Evolutionary conservation across 2,888 invertebrate species (phyloP).

Genomic region (Gonocerus acuteangulatus): DNA sequence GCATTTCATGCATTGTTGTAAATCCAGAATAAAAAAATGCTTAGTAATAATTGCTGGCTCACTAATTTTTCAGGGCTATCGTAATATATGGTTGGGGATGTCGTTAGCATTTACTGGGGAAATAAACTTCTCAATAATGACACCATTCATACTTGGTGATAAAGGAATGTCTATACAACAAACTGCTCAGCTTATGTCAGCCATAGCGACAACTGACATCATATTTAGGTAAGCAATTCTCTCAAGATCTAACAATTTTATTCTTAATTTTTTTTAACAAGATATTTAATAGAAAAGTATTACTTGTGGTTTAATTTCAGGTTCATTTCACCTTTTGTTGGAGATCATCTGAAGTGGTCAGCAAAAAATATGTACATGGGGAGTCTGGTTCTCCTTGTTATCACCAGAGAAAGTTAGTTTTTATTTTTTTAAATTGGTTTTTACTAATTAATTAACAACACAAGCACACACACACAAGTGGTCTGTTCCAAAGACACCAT

Average conservation of each 20-base stretch:
- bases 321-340: conserved; percentile 57
- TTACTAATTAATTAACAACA: not conserved
- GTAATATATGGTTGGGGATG: conserved; percentile 60
- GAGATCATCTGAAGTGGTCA: conserved; percentile 54
- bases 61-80: conserved; percentile 44
- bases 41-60: too few relatives aligned
- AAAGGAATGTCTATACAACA: conserved; percentile 51
- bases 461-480: too few relatives aligned
- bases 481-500: too few relatives aligned
- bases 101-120: conserved; percentile 62
- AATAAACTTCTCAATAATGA: conserved; percentile 58
- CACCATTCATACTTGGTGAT: conserved; percentile 60
- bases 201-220: conserved; percentile 37
- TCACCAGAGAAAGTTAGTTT: conserved; percentile 56
- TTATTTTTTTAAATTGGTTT: not conserved
- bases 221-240: conserved; percentile 8
- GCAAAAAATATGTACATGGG: conserved; percentile 58
- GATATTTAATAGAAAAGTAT: too few relatives aligned
- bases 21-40: too few relatives aligned
- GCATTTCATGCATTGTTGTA: too few relatives aligned
- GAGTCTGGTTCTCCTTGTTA: conserved; percentile 53
- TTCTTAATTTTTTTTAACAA: too few relatives aligned
- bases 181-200: conserved; percentile 57
- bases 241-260: too few relatives aligned
- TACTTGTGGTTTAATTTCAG: conserved; percentile 20